Conservation (phyloP, 1,140 invertebrate species). For the Drosophila obscura region DNA sequence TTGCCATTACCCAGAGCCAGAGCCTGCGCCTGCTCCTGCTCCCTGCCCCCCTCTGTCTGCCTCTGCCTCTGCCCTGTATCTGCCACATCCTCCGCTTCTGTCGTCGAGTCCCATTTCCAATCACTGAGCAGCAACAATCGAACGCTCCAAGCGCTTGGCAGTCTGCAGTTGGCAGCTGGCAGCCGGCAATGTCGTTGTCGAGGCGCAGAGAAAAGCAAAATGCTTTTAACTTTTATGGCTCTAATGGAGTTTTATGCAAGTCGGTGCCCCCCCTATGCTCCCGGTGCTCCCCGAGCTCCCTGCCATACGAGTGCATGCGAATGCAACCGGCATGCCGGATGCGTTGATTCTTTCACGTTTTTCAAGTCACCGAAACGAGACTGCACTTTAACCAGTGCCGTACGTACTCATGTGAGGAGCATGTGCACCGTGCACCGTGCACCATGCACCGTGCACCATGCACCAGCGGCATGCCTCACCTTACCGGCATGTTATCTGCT, state of each 20-base stretch:
- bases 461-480: background rate
- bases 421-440: too few species aligned
- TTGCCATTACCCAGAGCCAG: constrained; percentile 29
- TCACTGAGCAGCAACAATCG: constrained; percentile 58
- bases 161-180: constrained; percentile 24
- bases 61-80: background rate
- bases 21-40: background rate
- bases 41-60: background rate
- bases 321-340: constrained; percentile 5
- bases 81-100: too few species aligned
- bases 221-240: constrained; percentile 62
- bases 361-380: constrained; percentile 27
- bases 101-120: constrained; percentile 35
- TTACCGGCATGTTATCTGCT: constrained; percentile 29
- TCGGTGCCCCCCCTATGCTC: background rate
- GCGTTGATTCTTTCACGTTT: constrained; percentile 15
- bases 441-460: too few species aligned
- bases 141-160: constrained; percentile 45
- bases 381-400: constrained; percentile 33
- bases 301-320: too few species aligned
- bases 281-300: too few species aligned
- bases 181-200: constrained; percentile 9
- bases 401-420: too few species aligned
- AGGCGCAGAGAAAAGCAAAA: constrained; percentile 41
- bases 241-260: constrained; percentile 55